Base-by-base conservation (phyloP, 2,888 invertebrate genomes). In the Orgyia antiqua region DNA sequence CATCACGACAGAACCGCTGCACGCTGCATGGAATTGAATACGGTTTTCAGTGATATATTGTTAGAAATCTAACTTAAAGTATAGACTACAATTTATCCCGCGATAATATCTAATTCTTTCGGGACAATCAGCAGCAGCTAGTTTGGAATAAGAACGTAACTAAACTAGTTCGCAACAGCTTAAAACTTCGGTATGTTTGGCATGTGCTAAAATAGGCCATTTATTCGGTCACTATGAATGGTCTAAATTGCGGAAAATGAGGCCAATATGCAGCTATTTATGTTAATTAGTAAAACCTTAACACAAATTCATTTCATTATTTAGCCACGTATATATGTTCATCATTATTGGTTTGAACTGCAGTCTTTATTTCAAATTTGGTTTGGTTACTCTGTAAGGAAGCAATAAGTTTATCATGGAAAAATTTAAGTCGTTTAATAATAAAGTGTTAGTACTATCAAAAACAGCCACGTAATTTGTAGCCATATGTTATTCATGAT, bases 211-310 rank as follows among this genome's bases (percentile, higher is more conserved):
- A n/a, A n/a, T n/a, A n/a, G n/a, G n/a, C n/a, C n/a, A 31, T 15
- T 31, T 32, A 26, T 13, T 24, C 24, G 12, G 15, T 15, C 19
- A 13, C 13, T n/a, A 29, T 33, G 19, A 25, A 24, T 29, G 36
- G 9, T 10, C 26, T 9, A 13, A 36, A 26, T 18, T 24, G 28
- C 13, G n/a, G 10, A 9, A 19, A 30, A 36, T 29, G 28, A 13
- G 36, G 36, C 21, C 25, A 36, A 3, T 9, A 28, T 24, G 24
- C 23, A 24, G 26, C 31, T 24, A 36, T 28, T 28, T 31, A 19
- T 31, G 31, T 36, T 36, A 36, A 36, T 36, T 31, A 31, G 25
- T 6, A 35, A 24, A 35, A 31, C 35, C 35, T 35, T 31, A 18
- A 31, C 35, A 23, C 13, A 35, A 8, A 31, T 29, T 26, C 2